Percentiles rank a stretch among this genome's conserved stretches.
phyloP scores from a whole-genome alignment of 2,113 vertebrate genomes.

The Pseudorectes ferrugineus region DNA sequence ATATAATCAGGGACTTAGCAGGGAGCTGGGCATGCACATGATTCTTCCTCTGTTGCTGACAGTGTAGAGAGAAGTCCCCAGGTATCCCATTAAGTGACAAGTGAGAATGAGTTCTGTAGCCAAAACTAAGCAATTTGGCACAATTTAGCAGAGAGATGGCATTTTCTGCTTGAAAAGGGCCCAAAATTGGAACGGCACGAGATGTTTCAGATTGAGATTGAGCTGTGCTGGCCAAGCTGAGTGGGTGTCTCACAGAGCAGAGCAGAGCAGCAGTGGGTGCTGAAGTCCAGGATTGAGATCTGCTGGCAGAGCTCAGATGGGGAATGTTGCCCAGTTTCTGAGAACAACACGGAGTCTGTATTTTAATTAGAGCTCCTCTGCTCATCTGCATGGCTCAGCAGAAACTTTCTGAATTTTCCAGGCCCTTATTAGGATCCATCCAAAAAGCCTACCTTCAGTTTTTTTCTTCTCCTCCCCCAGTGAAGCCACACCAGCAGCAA shows the following conservation, averaged over 20 bases:
- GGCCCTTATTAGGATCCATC: neutral
- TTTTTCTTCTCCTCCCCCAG: neutral
- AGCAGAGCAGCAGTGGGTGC: neutral
- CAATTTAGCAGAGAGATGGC: neutral
- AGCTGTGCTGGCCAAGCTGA: neutral
- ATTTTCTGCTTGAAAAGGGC: neutral
- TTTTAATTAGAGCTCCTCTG: conserved; percentile 30
- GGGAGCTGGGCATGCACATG: neutral
- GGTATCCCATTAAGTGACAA: conserved; percentile 55
- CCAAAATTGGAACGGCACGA: neutral
- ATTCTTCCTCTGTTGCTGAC: conserved; percentile 8
- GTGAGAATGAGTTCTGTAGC: conserved; percentile 42
- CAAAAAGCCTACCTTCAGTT: neutral
- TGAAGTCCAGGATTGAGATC: neutral
- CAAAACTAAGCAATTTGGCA: conserved; percentile 49
- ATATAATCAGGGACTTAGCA: conserved; percentile 34
- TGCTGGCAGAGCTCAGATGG: neutral
- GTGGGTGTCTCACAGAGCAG: neutral
- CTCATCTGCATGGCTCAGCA: conserved; percentile 18
- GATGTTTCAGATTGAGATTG: neutral
- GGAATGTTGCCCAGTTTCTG: conserved; percentile 22
- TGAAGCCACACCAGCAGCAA: neutral
- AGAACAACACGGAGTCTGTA: neutral
- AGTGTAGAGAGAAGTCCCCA: conserved; percentile 29
- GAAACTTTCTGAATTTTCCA: neutral